Conservation (phyloP, 1,140 invertebrate genomes). For the Lasaia peninsularis region DNA sequence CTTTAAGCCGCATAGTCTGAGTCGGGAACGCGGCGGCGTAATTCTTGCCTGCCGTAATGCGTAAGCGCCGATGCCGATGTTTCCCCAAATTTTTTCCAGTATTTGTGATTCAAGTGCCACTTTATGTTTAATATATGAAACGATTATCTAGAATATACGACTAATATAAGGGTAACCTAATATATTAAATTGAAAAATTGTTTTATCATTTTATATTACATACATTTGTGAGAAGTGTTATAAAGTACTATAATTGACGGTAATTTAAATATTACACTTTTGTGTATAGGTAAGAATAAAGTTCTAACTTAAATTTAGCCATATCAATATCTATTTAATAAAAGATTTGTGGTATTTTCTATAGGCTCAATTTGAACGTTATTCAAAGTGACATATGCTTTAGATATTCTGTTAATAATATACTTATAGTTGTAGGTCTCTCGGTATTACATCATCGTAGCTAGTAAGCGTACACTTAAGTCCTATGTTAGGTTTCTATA, state of each 20-base stretch:
- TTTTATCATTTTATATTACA: constrained; percentile 79
- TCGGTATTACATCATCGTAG: constrained; percentile 73
- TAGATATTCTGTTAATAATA: constrained; percentile 77
- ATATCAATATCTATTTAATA: constrained; percentile 78
- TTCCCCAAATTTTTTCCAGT: constrained; percentile 79
- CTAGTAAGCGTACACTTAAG: constrained; percentile 60
- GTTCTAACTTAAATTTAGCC: constrained; percentile 79
- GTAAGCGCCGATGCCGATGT: constrained; percentile 56
- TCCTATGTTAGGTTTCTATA: constrained; percentile 62
- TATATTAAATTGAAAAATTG: constrained; percentile 78
- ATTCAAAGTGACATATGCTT: constrained; percentile 77
- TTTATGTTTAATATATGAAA: constrained; percentile 79
- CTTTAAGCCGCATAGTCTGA: constrained; percentile 74
- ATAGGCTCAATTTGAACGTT: constrained; percentile 77
- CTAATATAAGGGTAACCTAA: constrained; percentile 78
- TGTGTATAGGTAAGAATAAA: constrained; percentile 77
- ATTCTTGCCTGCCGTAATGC: constrained; percentile 37
- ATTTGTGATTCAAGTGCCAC: constrained; percentile 80
- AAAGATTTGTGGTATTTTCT: constrained; percentile 77
- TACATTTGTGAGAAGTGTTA: constrained; percentile 76
- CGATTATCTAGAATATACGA: constrained; percentile 79
- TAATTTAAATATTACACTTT: constrained; percentile 77
- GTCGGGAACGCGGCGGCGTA: constrained; percentile 38
- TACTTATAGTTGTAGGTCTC: constrained; percentile 70
- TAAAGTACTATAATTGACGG: constrained; percentile 74